phyloP scores from a whole-genome alignment of 2,797 vertebrate species.

The Phalloptychus januarius region DNA sequence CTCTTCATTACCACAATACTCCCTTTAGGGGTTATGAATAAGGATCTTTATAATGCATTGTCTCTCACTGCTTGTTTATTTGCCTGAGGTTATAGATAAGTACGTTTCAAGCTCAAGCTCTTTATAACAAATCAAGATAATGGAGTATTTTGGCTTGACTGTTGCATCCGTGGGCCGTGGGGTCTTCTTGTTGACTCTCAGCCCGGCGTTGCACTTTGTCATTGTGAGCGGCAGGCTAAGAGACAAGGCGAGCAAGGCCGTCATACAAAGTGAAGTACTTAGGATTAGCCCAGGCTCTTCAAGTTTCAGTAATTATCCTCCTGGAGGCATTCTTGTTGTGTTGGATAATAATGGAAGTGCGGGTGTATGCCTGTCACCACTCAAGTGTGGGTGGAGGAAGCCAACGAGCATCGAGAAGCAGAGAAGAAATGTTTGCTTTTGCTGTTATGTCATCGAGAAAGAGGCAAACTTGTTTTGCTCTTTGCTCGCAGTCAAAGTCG shows the following conservation, averaged over 20 bases:
- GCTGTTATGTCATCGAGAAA: slow-evolving; percentile 79
- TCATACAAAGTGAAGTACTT: slow-evolving; percentile 83
- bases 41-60: slow-evolving; percentile 28
- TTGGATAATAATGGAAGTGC: slow-evolving; percentile 82
- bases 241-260: slow-evolving; percentile 79
- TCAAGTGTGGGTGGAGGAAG: slow-evolving; percentile 82
- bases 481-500: slow-evolving; percentile 28
- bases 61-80: slow-evolving; percentile 35
- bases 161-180: slow-evolving; percentile 62
- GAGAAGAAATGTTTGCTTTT: slow-evolving; percentile 81
- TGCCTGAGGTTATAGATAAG: slow-evolving; percentile 49
- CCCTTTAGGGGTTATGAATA: background rate
- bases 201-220: slow-evolving; percentile 78
- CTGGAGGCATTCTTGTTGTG: slow-evolving; percentile 81
- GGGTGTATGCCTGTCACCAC: slow-evolving; percentile 81
- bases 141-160: slow-evolving; percentile 63
- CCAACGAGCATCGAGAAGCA: slow-evolving; percentile 70
- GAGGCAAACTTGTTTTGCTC: slow-evolving; percentile 61
- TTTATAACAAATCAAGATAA: slow-evolving; percentile 66
- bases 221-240: slow-evolving; percentile 75
- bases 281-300: slow-evolving; percentile 83
- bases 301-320: slow-evolving; percentile 86
- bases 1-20: background rate
- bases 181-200: slow-evolving; percentile 78
- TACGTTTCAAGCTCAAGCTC: slow-evolving; percentile 45